These are phyloP conservation scores for Lethrus apterus DNA, from an alignment of 1,140 invertebrate genomes.

Conservation along the genomic window DNA sequence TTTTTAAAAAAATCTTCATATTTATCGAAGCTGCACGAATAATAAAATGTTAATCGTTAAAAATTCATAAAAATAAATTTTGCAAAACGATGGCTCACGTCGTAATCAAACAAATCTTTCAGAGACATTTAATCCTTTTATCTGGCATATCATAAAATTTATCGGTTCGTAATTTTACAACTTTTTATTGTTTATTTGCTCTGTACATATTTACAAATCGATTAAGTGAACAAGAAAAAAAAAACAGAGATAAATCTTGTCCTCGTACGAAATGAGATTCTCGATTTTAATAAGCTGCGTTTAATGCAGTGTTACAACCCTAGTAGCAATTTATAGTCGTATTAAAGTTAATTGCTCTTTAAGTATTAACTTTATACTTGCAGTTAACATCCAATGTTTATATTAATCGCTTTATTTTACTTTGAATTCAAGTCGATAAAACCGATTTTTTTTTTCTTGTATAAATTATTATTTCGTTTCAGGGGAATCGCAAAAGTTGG, in stretches of 20 bases:
- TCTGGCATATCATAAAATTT: slow-evolving; percentile 16
- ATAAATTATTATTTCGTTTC: slow-evolving; percentile 43
- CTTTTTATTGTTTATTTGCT: slow-evolving; percentile 20
- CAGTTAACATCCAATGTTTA: slow-evolving; percentile 12
- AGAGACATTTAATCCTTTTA: no score
- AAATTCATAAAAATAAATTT: no score
- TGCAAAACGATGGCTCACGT: no score
- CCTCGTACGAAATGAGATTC: background rate
- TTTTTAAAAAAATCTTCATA: no score
- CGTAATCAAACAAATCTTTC: no score
- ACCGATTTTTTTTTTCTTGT: slow-evolving; percentile 3
- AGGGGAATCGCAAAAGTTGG: slow-evolving; percentile 89
- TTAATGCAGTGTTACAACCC: slow-evolving; percentile 12
- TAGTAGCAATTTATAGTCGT: slow-evolving; percentile 18
- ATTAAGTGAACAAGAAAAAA: no score
- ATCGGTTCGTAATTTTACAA: slow-evolving; percentile 14
- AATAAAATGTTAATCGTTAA: no score
- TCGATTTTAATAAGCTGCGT: slow-evolving; percentile 4
- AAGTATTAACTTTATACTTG: slow-evolving; percentile 17
- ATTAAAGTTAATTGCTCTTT: slow-evolving; percentile 22
- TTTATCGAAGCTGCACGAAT: no score
- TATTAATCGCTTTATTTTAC: slow-evolving; percentile 23
- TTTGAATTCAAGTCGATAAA: slow-evolving; percentile 1
- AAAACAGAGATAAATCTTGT: no score
- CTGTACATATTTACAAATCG: slow-evolving; percentile 17